These are phyloP conservation scores for Thymallus thymallus DNA, from an alignment of 2,113 vertebrate species.

Conservation along the genomic window DNA sequence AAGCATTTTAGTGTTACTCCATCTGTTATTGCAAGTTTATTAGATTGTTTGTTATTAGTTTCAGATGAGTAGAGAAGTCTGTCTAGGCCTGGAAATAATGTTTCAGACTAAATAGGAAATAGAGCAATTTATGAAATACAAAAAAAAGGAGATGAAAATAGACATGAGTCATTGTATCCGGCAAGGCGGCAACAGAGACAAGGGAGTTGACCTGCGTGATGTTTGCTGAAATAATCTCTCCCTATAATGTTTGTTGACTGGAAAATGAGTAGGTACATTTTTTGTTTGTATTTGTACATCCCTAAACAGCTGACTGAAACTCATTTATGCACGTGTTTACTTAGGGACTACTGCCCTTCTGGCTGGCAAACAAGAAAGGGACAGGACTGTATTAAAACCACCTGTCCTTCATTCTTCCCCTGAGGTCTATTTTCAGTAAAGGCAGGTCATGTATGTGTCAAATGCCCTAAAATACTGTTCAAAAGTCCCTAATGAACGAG, in stretches of 20 bases:
- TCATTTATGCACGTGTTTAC: conserved; percentile 43
- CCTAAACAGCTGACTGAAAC: conserved; percentile 8
- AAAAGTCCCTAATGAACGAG: not conserved
- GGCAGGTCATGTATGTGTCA: conserved; percentile 21
- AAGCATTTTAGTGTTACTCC: not conserved
- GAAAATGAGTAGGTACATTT: conserved; percentile 43
- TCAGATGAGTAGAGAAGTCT: conserved; percentile 1
- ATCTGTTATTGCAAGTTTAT: not conserved
- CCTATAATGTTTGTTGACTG: conserved; percentile 34
- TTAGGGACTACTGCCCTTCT: conserved; percentile 8
- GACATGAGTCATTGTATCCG: conserved; percentile 12
- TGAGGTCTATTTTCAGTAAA: not conserved
- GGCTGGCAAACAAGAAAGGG: conserved; percentile 31
- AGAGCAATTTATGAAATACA: conserved; percentile 1
- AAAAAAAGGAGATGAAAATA: not conserved
- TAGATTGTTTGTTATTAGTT: not conserved
- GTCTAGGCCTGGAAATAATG: not conserved
- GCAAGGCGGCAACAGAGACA: not conserved
- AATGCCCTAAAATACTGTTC: not conserved
- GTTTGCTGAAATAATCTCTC: conserved; percentile 1
- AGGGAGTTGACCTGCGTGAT: conserved; percentile 9
- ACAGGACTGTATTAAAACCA: conserved; percentile 5
- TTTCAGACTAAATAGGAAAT: not conserved
- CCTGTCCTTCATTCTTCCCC: conserved; percentile 21
- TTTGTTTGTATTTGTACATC: conserved; percentile 48